A percentile compares a stretch with the other conserved stretches of the same genome.
phyloP scores from a whole-genome alignment of 2,888 invertebrate species.

The Azorinus chamasolen region DNA sequence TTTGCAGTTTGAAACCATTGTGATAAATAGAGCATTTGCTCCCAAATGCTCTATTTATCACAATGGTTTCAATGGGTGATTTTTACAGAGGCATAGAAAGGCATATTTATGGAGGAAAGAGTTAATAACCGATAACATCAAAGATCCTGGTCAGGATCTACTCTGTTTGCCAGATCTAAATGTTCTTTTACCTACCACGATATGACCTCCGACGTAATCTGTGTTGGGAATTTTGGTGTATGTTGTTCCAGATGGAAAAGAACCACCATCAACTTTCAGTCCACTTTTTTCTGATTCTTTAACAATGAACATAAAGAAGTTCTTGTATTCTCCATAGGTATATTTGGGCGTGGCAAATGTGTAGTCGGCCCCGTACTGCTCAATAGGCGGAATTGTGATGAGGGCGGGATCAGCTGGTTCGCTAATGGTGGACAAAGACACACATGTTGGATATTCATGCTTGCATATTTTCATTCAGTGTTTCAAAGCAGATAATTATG shows the following conservation, averaged over 20 bases:
- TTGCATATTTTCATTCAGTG: too few relatives aligned
- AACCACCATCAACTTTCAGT: conserved; percentile 43
- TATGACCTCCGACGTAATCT: conserved; percentile 56
- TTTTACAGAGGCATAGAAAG: too few relatives aligned
- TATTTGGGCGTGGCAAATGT: conserved; percentile 71
- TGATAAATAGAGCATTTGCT: too few relatives aligned
- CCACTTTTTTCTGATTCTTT: conserved; percentile 58
- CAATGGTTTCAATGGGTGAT: too few relatives aligned
- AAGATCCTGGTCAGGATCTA: too few relatives aligned
- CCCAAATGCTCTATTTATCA: too few relatives aligned
- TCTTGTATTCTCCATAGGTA: conserved; percentile 53
- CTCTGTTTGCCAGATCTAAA: too few relatives aligned
- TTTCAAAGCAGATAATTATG: too few relatives aligned
- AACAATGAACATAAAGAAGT: conserved; percentile 67
- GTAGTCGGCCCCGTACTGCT: conserved; percentile 73
- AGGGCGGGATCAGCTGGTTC: conserved; percentile 75
- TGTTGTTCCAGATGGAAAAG: conserved; percentile 33
- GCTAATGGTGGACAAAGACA: not conserved
- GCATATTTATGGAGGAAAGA: too few relatives aligned
- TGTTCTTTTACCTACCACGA: conserved; percentile 45
- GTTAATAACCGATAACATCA: too few relatives aligned
- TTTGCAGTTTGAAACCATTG: too few relatives aligned
- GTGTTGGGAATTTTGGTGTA: conserved; percentile 60
- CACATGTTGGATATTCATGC: too few relatives aligned
- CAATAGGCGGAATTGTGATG: conserved; percentile 71